phyloP scores from a whole-genome alignment of 2,797 vertebrate species.

The Thalassophryne amazonica region DNA sequence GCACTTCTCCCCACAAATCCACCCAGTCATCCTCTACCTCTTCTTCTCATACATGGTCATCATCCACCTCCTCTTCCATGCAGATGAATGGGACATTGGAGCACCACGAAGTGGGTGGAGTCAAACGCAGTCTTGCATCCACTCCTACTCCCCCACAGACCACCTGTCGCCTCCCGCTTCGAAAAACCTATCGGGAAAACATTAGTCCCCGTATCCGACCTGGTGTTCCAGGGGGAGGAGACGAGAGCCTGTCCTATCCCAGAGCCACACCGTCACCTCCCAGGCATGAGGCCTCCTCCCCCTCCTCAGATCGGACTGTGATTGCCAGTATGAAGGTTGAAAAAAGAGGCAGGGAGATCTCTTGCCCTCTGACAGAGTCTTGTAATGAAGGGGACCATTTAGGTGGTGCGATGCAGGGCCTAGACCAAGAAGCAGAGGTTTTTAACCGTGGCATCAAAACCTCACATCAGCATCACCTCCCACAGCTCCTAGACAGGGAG shows the following conservation, averaged over 20 bases:
- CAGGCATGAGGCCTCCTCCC: conserved; percentile 53
- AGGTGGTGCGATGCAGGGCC: conserved; percentile 65
- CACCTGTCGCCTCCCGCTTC: conserved; percentile 86
- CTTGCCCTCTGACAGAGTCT: conserved; percentile 39
- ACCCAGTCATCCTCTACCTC: conserved; percentile 51
- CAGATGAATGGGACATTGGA: conserved; percentile 89
- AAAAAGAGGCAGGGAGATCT: conserved; percentile 65
- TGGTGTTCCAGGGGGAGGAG: conserved; percentile 69
- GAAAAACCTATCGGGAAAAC: conserved; percentile 90
- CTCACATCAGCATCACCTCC: conserved; percentile 66
- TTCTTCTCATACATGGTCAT: conserved; percentile 59
- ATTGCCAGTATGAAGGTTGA: conserved; percentile 82
- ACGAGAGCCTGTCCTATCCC: conserved; percentile 62
- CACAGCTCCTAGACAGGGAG: conserved; percentile 56
- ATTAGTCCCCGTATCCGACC: conserved; percentile 79
- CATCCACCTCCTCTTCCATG: conserved; percentile 25
- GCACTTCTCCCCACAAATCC: conserved; percentile 16
- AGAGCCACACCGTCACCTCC: conserved; percentile 52
- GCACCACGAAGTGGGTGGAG: conserved; percentile 64
- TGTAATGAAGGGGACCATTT: conserved; percentile 42
- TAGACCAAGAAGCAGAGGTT: conserved; percentile 83
- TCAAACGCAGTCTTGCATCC: conserved; percentile 66
- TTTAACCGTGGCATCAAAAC: conserved; percentile 84
- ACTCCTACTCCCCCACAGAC: conserved; percentile 63
- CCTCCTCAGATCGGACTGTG: conserved; percentile 73